Evolutionary conservation across 2,113 vertebrate species (phyloP), one percentile per base, ranked within the genome.

Genomic region (Climacteris rufus): DNA sequence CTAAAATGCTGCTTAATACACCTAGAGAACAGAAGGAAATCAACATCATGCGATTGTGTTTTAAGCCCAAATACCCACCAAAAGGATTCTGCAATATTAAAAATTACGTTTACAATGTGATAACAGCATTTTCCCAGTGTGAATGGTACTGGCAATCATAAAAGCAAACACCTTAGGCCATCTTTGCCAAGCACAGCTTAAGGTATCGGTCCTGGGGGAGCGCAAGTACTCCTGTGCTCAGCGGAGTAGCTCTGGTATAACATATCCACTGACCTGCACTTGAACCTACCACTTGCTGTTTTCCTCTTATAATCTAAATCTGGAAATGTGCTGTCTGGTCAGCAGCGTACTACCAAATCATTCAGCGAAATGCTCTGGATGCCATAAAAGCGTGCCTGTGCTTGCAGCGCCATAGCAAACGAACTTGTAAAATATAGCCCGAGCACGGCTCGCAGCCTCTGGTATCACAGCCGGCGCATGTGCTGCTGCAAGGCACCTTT

Each of bases 281-380:
- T 98, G 98, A 98, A 98, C 97, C 96, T 97, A 97, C 97, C 98
- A 97, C 97, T 98, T 97, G 98, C 97, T 98, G 97, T 97, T 97
- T 97, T 97, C 92, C 96, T 89, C 96, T 94, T 95, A 93, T 64
- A 96, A 97, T 97, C 97, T 97, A 97, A 98, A 98, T 97, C 95
- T 97, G 97, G 97, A 97, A 97, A 95, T 81, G 92, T 24, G 78
- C 94, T 97, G 95, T 94, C 96, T 97, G 91, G 90, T 97, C 97
- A 97, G 96, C 44, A 96, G 93, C 47, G 9, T 31, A 31, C 91
- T 84, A 96, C 94, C 93, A 88, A 94, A 94, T 64, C 93, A 87
- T 94, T 82, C 88, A 87, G 96, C 47, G 57, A 96, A 97, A 97
- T 97, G 93, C 89, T 95, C 96, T 84, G 87, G 82, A 97, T 98